Base-by-base conservation (phyloP, 2,797 vertebrate species). In the Danio tinwini region DNA sequence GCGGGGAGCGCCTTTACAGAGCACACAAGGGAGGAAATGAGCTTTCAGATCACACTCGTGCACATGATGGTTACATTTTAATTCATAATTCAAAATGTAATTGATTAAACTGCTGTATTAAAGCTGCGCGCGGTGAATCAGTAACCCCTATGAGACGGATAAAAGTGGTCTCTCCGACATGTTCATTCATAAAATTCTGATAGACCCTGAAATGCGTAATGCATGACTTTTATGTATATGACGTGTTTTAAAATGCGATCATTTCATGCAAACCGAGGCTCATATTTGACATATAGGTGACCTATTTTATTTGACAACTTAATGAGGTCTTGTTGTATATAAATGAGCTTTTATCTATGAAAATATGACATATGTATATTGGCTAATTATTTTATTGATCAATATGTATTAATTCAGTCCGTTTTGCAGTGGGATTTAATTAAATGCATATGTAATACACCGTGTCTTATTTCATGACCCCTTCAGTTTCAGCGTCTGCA, bases 131-230 rank as follows among this genome's bases (percentile, higher is more conserved):
- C 52, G 8, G 13, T 6, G 62, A 17, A 12, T 7, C 14, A 6
- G 5, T 29, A 55, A 5, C 58, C 74, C 65, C 81, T 17, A 47
- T 55, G 42, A 56, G 12, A 45, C 12, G 58, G 5, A 29, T 29
- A 17, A 6, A 56, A 19, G 44, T 84, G 76, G 83, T 76, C 84
- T 61, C 74, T 82, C 82, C 82, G 77, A 58, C 72, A 59, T 79
- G 79, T 86, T 88, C 86, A 91, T 91, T 91, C 89, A 92, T 45
- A 88, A 89, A 90, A 76, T 79, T 82, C 65, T 82, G 78, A 83
- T 70, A 77, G 52, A 70, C 29, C 47, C 47, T 52, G 44, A 61
- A 52, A 44, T 74, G 73, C 74, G 58, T 45, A 42, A 75, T 42
- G 21, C 2, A 37, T n/a, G 42, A 37, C 5, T 29, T 29, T 4